Evolutionary conservation across 2,797 vertebrate species (phyloP).

Genomic region (Danio kyathit): DNA sequence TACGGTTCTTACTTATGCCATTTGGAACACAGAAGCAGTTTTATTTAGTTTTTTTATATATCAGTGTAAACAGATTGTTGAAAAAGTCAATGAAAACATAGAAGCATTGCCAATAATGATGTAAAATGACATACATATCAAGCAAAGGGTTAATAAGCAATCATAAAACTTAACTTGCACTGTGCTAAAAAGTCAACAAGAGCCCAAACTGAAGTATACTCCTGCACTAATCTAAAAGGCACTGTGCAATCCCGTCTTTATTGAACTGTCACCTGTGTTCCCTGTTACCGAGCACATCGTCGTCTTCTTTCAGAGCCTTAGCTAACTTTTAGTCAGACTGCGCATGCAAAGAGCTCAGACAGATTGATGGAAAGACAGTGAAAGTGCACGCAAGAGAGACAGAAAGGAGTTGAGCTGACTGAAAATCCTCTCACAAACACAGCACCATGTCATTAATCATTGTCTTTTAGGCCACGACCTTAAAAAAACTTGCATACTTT

Average conservation of each 20-base stretch:
- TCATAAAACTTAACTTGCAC: too few species aligned
- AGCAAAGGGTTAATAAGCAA: too few species aligned
- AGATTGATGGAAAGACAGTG: slow-evolving; percentile 44
- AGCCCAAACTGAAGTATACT: background rate
- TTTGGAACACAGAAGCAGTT: too few species aligned
- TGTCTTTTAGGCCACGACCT: slow-evolving; percentile 40
- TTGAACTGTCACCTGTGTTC: background rate
- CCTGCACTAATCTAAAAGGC: background rate
- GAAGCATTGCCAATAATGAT: too few species aligned
- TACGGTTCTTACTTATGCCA: too few species aligned
- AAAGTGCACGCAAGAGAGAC: slow-evolving; percentile 10
- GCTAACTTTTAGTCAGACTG: slow-evolving; percentile 23
- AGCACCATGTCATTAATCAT: slow-evolving; percentile 41
- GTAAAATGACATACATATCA: too few species aligned
- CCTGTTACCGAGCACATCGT: slow-evolving; percentile 26
- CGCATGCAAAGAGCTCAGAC: slow-evolving; percentile 14
- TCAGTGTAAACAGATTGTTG: too few species aligned
- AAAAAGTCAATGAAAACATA: too few species aligned
- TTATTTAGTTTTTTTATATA: too few species aligned
- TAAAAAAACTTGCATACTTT: slow-evolving; percentile 29
- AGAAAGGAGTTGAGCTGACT: slow-evolving; percentile 23
- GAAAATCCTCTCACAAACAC: slow-evolving; percentile 41
- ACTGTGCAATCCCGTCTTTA: slow-evolving; percentile 8
- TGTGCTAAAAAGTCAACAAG: too few species aligned
- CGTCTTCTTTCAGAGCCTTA: slow-evolving; percentile 17